A percentile compares a stretch with the other conserved stretches of the same genome.
Conservation (phyloP, 1,140 invertebrate genomes). For the Caenorhabditis brenneri region DNA sequence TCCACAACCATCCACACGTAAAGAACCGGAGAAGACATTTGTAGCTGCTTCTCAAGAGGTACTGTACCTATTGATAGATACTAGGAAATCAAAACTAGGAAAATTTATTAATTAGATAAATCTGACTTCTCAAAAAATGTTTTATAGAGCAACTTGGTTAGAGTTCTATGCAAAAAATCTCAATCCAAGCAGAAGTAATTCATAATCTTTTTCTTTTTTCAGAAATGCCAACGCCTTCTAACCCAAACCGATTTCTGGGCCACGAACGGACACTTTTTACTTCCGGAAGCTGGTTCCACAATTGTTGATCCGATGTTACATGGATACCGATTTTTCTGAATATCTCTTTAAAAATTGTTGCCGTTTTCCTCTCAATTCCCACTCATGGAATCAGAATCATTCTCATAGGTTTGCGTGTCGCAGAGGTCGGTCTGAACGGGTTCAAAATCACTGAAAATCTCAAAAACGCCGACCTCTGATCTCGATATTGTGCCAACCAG, state of each 20-base stretch:
- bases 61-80: background rate
- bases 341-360: background rate
- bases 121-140: too few relatives aligned
- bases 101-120: too few relatives aligned
- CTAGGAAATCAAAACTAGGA: background rate
- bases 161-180: too few relatives aligned
- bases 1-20: background rate
- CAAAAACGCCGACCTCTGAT: slow-evolving; percentile 24
- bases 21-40: slow-evolving; percentile 22
- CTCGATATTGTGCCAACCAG: slow-evolving; percentile 1
- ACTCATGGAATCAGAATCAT: background rate
- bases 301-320: slow-evolving; percentile 67
- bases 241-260: slow-evolving; percentile 57
- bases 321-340: slow-evolving; percentile 59
- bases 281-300: slow-evolving; percentile 67
- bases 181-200: background rate
- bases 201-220: background rate
- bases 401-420: background rate
- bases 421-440: slow-evolving; percentile 19
- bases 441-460: background rate
- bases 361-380: background rate
- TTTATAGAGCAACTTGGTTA: too few relatives aligned
- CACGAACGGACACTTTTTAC: slow-evolving; percentile 57
- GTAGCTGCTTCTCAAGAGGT: background rate
- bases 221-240: slow-evolving; percentile 15